Conservation (phyloP, 2,113 vertebrate species). For the Megaleporinus macrocephalus region DNA sequence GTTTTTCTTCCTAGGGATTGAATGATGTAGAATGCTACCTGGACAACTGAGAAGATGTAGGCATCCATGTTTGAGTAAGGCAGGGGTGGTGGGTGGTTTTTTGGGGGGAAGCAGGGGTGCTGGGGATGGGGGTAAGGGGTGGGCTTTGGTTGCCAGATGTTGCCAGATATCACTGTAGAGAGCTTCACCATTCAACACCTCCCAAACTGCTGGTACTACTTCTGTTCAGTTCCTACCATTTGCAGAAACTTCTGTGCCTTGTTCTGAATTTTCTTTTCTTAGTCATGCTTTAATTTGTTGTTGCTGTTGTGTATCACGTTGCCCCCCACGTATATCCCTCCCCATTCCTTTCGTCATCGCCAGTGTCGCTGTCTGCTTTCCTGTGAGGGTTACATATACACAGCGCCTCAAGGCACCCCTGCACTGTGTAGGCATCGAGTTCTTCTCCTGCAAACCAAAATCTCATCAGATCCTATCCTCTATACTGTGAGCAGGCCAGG, state of each 20-base stretch:
- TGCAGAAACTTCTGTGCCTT: conserved; percentile 99
- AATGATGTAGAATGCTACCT: conserved; percentile 50
- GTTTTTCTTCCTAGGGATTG: conserved; percentile 44
- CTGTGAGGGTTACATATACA: conserved; percentile 70
- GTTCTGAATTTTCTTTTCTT: conserved; percentile 81
- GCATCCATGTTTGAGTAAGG: conserved; percentile 64
- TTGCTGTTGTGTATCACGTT: conserved; percentile 57
- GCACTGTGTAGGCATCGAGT: conserved; percentile 62
- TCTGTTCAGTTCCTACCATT: conserved; percentile 86
- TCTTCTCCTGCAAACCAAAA: conserved; percentile 67
- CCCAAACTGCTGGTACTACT: conserved; percentile 80
- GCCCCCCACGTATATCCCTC: conserved; percentile 55
- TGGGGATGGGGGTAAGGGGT: background rate
- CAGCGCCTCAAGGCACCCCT: conserved; percentile 66
- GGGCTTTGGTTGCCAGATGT: conserved; percentile 63
- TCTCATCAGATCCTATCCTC: conserved; percentile 62
- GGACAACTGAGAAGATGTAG: conserved; percentile 51
- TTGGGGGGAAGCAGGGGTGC: conserved; percentile 70
- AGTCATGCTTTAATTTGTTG: conserved; percentile 58
- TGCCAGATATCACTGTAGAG: conserved; percentile 87
- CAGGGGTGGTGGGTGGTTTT: conserved; percentile 65
- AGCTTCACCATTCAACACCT: conserved; percentile 89
- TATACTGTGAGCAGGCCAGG: conserved; percentile 75
- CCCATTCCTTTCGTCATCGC: conserved; percentile 49
- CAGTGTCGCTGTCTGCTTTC: conserved; percentile 70